phyloP scores from a whole-genome alignment of 2,888 invertebrate genomes.

The Ischnura elegans region DNA sequence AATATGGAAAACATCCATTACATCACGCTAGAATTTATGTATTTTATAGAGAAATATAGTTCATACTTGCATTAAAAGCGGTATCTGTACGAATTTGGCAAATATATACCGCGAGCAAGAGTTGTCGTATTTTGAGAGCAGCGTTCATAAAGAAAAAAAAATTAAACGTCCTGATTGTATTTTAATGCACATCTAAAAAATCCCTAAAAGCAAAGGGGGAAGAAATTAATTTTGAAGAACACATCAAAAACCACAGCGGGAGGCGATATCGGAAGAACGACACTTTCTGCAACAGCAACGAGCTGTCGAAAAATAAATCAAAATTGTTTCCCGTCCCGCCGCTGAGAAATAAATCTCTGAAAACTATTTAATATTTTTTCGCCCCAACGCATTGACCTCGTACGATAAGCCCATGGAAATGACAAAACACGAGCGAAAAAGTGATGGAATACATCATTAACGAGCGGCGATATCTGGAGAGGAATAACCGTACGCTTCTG shows the following conservation, averaged over 20 bases:
- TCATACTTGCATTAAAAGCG: too few relatives aligned
- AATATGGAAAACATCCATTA: too few relatives aligned
- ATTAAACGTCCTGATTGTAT: not conserved
- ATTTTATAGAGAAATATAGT: too few relatives aligned
- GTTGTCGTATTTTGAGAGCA: too few relatives aligned
- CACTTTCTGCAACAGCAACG: not conserved
- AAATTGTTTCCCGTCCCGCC: not conserved
- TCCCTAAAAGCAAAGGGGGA: not conserved
- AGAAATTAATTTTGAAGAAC: not conserved
- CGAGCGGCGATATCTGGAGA: not conserved
- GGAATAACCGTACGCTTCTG: not conserved
- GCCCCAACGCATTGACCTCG: not conserved
- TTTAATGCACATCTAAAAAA: not conserved
- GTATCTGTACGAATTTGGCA: too few relatives aligned
- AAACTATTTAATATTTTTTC: not conserved
- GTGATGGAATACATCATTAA: not conserved
- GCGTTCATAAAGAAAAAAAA: not conserved
- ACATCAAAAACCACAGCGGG: not conserved
- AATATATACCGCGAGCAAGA: too few relatives aligned
- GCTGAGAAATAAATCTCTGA: not conserved
- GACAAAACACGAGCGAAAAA: too few relatives aligned
- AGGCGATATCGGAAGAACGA: not conserved
- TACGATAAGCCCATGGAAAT: not conserved
- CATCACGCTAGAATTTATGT: too few relatives aligned
- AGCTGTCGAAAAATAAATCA: not conserved